phyloP scores from a whole-genome alignment of 30 jellyfish, hydroid and myxozoan genomes.

The Cassiopea andromeda region DNA sequence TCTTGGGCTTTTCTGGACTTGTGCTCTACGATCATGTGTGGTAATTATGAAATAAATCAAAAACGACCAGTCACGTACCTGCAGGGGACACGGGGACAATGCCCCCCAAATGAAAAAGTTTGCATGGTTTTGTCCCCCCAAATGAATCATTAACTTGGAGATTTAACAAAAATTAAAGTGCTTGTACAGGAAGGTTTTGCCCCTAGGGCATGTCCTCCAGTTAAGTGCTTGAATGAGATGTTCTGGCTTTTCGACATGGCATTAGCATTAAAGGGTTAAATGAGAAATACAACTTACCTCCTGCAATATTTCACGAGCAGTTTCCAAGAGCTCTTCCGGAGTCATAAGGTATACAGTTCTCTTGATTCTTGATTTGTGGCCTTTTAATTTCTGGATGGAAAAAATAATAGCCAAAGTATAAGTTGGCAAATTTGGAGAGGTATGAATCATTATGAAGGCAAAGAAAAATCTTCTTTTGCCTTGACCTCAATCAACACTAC shows the following conservation, averaged over 20 bases:
- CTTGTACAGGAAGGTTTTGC: no score
- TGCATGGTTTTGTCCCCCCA: no score
- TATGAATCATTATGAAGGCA: background rate
- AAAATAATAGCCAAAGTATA: no score
- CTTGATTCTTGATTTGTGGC: conserved; percentile 22
- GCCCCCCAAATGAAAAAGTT: no score
- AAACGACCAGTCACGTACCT: no score
- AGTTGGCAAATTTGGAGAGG: background rate
- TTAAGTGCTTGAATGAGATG: background rate
- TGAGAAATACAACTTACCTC: conserved; percentile 20
- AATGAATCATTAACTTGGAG: no score
- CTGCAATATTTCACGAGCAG: conserved; percentile 43
- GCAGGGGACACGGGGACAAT: no score
- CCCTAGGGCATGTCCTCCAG: no score
- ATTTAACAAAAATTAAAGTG: no score
- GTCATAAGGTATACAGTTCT: conserved; percentile 69
- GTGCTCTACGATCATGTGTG: background rate
- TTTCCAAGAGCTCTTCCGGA: conserved; percentile 37
- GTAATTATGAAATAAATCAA: background rate
- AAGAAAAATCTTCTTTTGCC: background rate
- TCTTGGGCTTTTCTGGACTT: background rate
- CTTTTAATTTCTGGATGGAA: background rate
- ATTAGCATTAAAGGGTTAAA: background rate
- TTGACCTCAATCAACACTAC: background rate
- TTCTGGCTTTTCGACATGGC: background rate